Base-by-base conservation (phyloP, 2,113 vertebrate species). In the Anguilla japonica region DNA sequence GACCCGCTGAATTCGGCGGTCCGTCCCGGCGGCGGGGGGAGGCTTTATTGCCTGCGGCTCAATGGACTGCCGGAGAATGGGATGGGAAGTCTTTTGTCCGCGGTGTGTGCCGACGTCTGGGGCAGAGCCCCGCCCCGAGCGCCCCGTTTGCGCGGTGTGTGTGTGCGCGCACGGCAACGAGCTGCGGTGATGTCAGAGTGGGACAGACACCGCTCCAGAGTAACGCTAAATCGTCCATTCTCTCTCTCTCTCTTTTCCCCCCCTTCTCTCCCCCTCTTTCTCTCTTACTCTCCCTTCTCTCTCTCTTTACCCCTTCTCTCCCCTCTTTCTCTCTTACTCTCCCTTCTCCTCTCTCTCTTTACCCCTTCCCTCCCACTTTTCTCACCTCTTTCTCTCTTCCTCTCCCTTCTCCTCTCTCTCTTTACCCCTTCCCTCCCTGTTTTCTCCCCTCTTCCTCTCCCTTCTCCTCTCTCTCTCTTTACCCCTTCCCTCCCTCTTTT, bases 61-160 rank as follows among this genome's bases (percentile, higher is more conserved):
- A 57, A 82, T 67, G 50, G 29, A 79, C 50, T 46, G 50, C n/a
- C 26, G 22, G 16, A 46, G 56, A 81, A 81, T 29, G 29, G 83
- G 78, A 81, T 41, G 80, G 57, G 84, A 85, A 85, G 83, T 29
- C 79, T 82, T 88, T 88, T 85, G 79, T 85, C 81, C 15, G 20
- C 43, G 63, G 41, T 83, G 83, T 88, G 34, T 88, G 87, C 56
- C 79, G n/a, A 78, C 53, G 87, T 88, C 79, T 85, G 60, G 83
- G 34, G 86, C 7, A 15, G 60, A 34, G 43, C 57, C 63, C 87
- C 67, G 79, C 18, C 18, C 43, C 9, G 67, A 57, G 9, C 43
- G 34, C 29, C 3, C 60, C 18, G 22, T 20, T 26, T 20, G 0
- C 22, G 53, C 53, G 9, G 53, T 15, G 60, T 88, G 82, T 29